Conservation (phyloP, 2,888 invertebrate genomes). For the Macropis europaea region DNA sequence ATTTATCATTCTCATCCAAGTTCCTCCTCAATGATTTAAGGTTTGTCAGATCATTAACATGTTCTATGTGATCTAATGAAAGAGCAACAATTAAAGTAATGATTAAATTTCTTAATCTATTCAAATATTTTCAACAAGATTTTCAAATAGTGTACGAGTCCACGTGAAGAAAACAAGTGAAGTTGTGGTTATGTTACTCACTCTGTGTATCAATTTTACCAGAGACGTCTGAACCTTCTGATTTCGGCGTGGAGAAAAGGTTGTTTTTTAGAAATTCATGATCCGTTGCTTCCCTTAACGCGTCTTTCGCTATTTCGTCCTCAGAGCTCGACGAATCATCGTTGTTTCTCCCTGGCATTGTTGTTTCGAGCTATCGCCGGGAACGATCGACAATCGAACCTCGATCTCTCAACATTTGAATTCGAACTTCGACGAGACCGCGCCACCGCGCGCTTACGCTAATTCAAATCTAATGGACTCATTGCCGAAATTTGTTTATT, state of each 20-base stretch:
- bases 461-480: constrained; percentile 23
- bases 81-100: not conserved
- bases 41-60: not conserved
- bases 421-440: not conserved
- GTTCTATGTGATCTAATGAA: not conserved
- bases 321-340: constrained; percentile 66
- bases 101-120: too few species aligned
- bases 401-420: too few species aligned
- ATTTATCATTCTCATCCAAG: constrained; percentile 50
- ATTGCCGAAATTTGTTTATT: constrained; percentile 47
- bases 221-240: not conserved
- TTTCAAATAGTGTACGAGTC: not conserved
- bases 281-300: constrained; percentile 70
- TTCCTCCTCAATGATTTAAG: constrained; percentile 42
- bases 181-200: constrained; percentile 39
- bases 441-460: too few species aligned
- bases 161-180: not conserved
- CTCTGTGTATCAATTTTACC: not conserved
- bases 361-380: not conserved
- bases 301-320: constrained; percentile 63
- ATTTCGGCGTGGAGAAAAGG: not conserved
- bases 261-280: constrained; percentile 62
- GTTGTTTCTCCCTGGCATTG: constrained; percentile 7
- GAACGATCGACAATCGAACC: constrained; percentile 16
- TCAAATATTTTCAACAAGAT: too few species aligned